Base-by-base conservation (phyloP, 1,140 invertebrate genomes). In the Temnothorax curvispinosus region DNA sequence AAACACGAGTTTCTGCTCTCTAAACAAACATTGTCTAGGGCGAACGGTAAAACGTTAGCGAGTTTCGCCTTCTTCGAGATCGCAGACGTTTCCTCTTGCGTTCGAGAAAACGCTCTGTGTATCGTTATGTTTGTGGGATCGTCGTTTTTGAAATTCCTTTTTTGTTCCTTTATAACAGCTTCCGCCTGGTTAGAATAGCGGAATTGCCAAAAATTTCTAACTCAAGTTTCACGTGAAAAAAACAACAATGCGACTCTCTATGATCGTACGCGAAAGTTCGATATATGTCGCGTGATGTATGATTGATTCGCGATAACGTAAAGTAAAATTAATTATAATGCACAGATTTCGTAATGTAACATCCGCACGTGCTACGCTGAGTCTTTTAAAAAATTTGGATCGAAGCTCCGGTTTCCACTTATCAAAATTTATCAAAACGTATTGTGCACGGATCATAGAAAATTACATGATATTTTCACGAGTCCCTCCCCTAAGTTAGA, bases 1-100 rank as follows among this genome's bases (percentile, higher is more conserved):
- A 88, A 89, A 90, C 86, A 90, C 82, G 87, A 87, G 58, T 89
- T 85, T 88, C 65, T 91, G 89, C 90, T 89, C 72, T 87, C 93
- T 94, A 94, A 94, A 93, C 91, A 92, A 91, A 92, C 92, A 94
- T 92, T 91, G 87, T 85, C 92, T 94, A 94, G 80, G 89, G 85
- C 87, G 90, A 93, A 93, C 89, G 89, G 91, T 91, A 91, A 91
- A 90, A 90, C 78, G 38, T 92, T 91, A 88, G 87, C 85, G 88
- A 85, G 52, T 88, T 91, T 85, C 72, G 69, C 67, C 87, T 71
- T 81, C 41, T 65, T 88, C 75, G 65, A 67, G 32, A 58, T 86
- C 62, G 41, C 52, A 47, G 60, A 74, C 58, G 32, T 21, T 35
- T 41, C 13, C 44, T 54, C 41, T 58, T 54, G 18, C 44, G 27